Conservation (phyloP, 2,113 vertebrate species). For the Eulemur macaco region DNA sequence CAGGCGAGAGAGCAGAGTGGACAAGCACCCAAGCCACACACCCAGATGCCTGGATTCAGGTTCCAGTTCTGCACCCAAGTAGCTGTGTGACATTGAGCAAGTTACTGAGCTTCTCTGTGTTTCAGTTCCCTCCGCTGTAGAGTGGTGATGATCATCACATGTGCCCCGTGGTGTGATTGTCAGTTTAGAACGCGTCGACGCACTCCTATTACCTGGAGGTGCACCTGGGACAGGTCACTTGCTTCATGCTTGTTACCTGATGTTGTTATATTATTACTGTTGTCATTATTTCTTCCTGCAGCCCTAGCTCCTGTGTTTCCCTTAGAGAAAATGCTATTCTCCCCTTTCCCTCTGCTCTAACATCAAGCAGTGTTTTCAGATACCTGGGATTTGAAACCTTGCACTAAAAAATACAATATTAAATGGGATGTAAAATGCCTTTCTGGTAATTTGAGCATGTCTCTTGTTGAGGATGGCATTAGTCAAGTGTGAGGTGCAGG, state of each 20-base stretch:
- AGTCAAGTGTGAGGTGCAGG: not conserved
- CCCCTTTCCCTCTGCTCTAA: not conserved
- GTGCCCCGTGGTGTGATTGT: not conserved
- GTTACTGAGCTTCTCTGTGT: not conserved
- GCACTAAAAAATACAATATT: not conserved
- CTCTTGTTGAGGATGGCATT: not conserved
- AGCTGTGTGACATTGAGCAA: not conserved
- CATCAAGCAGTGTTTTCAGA: not conserved
- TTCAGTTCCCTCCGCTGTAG: not conserved
- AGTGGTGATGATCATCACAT: not conserved
- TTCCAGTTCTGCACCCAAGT: not conserved
- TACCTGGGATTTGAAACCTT: not conserved
- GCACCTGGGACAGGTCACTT: not conserved
- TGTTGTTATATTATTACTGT: not conserved
- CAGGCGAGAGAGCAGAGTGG: rapidly evolving
- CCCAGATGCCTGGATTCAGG: not conserved
- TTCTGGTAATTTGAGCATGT: too few species aligned
- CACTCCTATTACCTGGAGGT: rapidly evolving
- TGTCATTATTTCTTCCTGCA: not conserved
- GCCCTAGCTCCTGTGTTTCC: not conserved
- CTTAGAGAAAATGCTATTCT: not conserved
- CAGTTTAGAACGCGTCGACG: not conserved
- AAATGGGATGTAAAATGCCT: not conserved
- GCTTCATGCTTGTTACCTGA: too few species aligned
- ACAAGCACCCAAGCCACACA: not conserved